phyloP scores from a whole-genome alignment of 37 sponge, comb jelly and placozoan species.

The Ephydatia muelleri region DNA sequence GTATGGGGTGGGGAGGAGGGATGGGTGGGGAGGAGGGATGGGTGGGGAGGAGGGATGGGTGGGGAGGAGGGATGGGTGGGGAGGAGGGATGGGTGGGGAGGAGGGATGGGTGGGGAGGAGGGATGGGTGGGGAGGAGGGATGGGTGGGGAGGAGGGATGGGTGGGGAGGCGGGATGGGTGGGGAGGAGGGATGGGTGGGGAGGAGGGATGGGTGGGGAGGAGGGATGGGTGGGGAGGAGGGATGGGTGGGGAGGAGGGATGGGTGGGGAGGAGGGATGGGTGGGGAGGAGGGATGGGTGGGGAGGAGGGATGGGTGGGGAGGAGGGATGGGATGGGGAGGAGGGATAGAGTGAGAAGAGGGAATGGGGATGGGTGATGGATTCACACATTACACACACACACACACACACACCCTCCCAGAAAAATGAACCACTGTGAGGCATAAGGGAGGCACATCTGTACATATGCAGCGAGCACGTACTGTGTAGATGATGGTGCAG shows the following conservation, averaged over 20 bases:
- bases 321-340: neutral
- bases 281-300: neutral
- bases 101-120: neutral
- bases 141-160: neutral
- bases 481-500: slow-evolving; percentile 84
- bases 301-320: neutral
- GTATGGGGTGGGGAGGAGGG: neutral
- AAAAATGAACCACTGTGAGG: no score
- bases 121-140: neutral
- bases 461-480: slow-evolving; percentile 13
- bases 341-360: neutral
- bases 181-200: slow-evolving; percentile 8
- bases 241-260: neutral
- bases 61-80: neutral
- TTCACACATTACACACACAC: neutral
- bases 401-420: no score
- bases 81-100: neutral
- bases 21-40: neutral
- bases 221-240: neutral
- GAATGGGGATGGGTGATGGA: neutral
- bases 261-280: neutral
- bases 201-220: neutral
- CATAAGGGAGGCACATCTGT: no score
- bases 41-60: neutral
- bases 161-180: neutral